Evolutionary conservation across 2,888 invertebrate species (phyloP), one percentile per base, ranked within the genome.

Genomic region (Sinelater perroti): DNA sequence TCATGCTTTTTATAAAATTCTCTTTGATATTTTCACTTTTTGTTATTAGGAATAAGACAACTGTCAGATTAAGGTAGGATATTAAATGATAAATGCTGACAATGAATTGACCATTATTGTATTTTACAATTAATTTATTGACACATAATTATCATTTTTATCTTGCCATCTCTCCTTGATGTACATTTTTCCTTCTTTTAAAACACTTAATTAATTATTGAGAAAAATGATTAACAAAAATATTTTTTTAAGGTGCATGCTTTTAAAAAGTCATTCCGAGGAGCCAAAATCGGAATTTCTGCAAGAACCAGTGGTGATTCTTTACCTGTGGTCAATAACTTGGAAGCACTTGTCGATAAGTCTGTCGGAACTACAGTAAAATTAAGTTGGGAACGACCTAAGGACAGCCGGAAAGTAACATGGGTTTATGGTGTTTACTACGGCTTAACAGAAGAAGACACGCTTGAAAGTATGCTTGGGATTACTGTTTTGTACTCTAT

Each of bases 371-470:
- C 87, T 0, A 77, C 85, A 0, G 87, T 90, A 0, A 83, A 84
- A 63, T 69, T 93, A 10, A 78, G 77, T 5, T 93, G 93, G 92
- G 78, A 82, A 8, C 80, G 83, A 5, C 87, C 89, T 0, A 80
- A 80, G 14, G 82, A 81, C 28, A 76, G 79, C 0, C 77, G 83
- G n/a, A 86, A 82, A 60, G 73, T 79, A 4, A 79, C 79, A 35
- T 87, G 85, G 85, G 67, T 79, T 2, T 93, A 92, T 71, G 90
- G 88, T 13, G 81, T 92, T 31, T 88, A 89, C 73, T 92, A 90
- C 68, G 88, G 86, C 0, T 75, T 83, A 2, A 81, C 71, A 65
- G 81, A 79, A 69, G 81, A 81, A 3, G 85, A 87, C 57, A 78
- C 86, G 11, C 78, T 83, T 42, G 82, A 84, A 75, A 82, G 88